These are phyloP conservation scores for Polyergus mexicanus DNA, from an alignment of 1,140 invertebrate genomes.

Conservation along the genomic window DNA sequence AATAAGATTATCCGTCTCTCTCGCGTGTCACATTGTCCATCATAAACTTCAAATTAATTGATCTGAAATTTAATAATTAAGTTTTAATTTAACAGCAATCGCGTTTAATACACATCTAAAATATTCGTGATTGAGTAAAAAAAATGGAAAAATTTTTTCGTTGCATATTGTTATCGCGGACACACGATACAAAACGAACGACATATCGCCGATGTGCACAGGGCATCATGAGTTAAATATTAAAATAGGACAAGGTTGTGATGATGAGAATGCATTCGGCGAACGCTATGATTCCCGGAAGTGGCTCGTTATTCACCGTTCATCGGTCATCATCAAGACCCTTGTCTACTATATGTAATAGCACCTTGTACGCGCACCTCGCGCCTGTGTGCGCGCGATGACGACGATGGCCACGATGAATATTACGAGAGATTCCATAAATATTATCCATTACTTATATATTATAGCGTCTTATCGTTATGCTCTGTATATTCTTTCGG, in stretches of 20 bases:
- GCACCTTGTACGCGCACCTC: slow-evolving; percentile 59
- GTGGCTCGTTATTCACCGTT: slow-evolving; percentile 82
- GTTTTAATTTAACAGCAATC: not conserved
- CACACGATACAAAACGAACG: not conserved
- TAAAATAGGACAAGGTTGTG: slow-evolving; percentile 82
- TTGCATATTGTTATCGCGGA: not conserved
- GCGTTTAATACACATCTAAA: not conserved
- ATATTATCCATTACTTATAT: slow-evolving; percentile 47
- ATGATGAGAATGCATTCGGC: slow-evolving; percentile 77
- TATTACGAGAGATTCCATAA: slow-evolving; percentile 41
- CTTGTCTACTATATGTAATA: slow-evolving; percentile 63
- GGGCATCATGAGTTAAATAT: slow-evolving; percentile 50
- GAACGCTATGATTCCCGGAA: slow-evolving; percentile 81
- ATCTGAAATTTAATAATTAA: not conserved
- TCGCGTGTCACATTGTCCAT: not conserved
- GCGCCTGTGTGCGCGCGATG: slow-evolving; percentile 46
- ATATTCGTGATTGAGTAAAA: not conserved
- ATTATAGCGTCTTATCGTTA: slow-evolving; percentile 10
- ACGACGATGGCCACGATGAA: slow-evolving; percentile 67
- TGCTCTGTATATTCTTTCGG: not conserved
- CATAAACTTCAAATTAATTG: not conserved
- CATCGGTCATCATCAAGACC: slow-evolving; percentile 82
- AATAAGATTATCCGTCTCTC: not conserved
- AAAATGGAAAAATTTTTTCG: not conserved
- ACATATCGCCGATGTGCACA: not conserved